These are phyloP conservation scores for Enoplosus armatus DNA, from an alignment of 2,797 vertebrate species.

Conservation along the genomic window DNA sequence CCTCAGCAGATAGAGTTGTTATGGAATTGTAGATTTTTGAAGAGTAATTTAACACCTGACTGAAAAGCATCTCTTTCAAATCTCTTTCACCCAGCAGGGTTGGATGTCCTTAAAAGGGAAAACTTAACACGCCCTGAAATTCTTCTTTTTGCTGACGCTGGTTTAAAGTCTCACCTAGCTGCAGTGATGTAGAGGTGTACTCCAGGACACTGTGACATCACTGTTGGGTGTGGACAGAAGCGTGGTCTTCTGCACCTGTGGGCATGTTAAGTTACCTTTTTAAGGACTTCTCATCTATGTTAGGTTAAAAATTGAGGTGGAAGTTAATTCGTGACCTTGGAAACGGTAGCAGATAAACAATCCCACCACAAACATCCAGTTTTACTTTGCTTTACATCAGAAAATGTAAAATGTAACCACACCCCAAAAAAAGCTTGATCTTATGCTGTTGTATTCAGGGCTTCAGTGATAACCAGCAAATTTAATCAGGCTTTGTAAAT, in stretches of 20 bases:
- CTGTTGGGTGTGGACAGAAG: background rate
- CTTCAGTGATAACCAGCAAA: background rate
- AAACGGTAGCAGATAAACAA: background rate
- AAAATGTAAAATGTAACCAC: background rate
- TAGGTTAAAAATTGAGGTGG: background rate
- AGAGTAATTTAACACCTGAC: too few species aligned
- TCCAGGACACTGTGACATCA: background rate
- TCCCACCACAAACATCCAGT: background rate
- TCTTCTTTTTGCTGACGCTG: background rate
- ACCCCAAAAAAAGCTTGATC: background rate
- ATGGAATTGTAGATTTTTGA: background rate
- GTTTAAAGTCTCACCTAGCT: background rate
- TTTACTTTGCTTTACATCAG: background rate
- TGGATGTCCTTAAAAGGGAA: too few species aligned
- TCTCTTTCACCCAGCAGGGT: background rate
- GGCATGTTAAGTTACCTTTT: background rate
- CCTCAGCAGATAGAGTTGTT: too few species aligned
- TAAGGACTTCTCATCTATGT: background rate
- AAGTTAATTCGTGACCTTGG: background rate
- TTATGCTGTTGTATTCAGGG: background rate
- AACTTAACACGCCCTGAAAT: too few species aligned
- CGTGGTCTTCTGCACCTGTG: background rate
- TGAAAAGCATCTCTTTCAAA: background rate
- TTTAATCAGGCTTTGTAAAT: conserved; percentile 30
- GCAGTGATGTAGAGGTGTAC: background rate